Percentiles rank a stretch among this genome's conserved stretches.
Conservation (phyloP, 2,797 vertebrate species). For the Bucorvus abyssinicus region DNA sequence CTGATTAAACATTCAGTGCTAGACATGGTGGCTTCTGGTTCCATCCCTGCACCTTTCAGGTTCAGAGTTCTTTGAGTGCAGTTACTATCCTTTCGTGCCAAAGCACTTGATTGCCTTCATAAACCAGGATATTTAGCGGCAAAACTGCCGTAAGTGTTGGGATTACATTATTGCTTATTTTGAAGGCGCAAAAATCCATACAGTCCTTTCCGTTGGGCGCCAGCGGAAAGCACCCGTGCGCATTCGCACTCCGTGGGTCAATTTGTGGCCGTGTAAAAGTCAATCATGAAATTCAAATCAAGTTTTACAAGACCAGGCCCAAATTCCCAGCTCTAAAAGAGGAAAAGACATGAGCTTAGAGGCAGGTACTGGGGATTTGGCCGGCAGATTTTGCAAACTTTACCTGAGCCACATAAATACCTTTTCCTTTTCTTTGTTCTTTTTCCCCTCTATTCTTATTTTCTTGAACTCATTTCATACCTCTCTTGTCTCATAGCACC, state of each 20-base stretch:
- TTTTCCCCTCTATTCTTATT: background rate
- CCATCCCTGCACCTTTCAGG: background rate
- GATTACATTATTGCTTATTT: conserved; percentile 19
- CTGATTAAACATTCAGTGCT: conserved; percentile 5
- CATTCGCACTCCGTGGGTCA: background rate
- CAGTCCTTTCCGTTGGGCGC: background rate
- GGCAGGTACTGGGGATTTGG: background rate
- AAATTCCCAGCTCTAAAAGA: background rate
- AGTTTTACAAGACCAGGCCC: background rate
- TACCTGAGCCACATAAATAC: background rate
- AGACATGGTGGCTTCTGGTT: conserved; percentile 21
- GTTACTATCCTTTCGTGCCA: background rate
- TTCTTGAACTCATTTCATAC: background rate
- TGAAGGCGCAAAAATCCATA: background rate
- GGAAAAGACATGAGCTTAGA: background rate
- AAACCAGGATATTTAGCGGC: conserved; percentile 10
- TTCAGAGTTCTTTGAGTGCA: conserved; percentile 16
- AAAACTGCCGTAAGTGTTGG: background rate
- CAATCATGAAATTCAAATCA: background rate
- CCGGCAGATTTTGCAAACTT: background rate
- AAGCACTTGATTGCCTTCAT: conserved; percentile 28
- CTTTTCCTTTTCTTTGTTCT: background rate
- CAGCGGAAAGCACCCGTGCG: background rate
- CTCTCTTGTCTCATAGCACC: background rate
- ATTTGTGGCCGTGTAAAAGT: background rate